Percentiles rank a stretch among this genome's conserved stretches.
These are phyloP conservation scores for Condylostylus longicornis DNA, from an alignment of 1,140 invertebrate species.

Conservation along the genomic window DNA sequence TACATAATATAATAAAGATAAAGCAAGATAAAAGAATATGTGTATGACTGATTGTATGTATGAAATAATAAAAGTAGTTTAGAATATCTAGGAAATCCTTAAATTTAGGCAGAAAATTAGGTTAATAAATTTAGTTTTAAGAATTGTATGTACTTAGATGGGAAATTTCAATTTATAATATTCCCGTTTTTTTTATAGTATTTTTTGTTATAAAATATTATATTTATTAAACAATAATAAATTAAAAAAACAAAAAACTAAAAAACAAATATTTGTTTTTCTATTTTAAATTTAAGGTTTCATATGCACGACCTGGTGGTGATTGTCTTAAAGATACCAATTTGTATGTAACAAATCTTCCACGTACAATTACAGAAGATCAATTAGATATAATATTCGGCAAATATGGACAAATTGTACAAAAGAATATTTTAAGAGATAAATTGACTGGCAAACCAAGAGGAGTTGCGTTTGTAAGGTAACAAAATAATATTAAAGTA, in stretches of 20 bases:
- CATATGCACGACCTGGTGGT: conserved; percentile 76
- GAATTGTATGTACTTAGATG: too few species aligned
- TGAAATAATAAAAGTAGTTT: too few species aligned
- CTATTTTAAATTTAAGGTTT: conserved; percentile 44
- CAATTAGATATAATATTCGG: conserved; percentile 72
- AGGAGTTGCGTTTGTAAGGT: conserved; percentile 88
- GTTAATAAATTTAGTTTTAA: too few species aligned
- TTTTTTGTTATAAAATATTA: too few species aligned
- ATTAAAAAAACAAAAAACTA: background rate
- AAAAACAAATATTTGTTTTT: background rate
- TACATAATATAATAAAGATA: too few species aligned
- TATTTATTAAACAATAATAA: too few species aligned
- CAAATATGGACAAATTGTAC: conserved; percentile 75
- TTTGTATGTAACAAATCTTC: conserved; percentile 84
- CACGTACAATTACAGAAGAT: conserved; percentile 65
- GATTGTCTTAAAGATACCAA: conserved; percentile 92
- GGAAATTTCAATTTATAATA: too few species aligned
- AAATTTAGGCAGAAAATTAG: too few species aligned
- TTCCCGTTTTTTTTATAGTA: too few species aligned
- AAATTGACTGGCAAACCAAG: conserved; percentile 71
- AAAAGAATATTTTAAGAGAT: conserved; percentile 76
- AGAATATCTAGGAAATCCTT: too few species aligned
- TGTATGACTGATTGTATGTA: too few species aligned
- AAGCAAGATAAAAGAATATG: too few species aligned
- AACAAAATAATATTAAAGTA: conserved; percentile 13